These are phyloP conservation scores for Aulostomus chinensis DNA, from an alignment of 2,797 vertebrate species.

Conservation along the genomic window DNA sequence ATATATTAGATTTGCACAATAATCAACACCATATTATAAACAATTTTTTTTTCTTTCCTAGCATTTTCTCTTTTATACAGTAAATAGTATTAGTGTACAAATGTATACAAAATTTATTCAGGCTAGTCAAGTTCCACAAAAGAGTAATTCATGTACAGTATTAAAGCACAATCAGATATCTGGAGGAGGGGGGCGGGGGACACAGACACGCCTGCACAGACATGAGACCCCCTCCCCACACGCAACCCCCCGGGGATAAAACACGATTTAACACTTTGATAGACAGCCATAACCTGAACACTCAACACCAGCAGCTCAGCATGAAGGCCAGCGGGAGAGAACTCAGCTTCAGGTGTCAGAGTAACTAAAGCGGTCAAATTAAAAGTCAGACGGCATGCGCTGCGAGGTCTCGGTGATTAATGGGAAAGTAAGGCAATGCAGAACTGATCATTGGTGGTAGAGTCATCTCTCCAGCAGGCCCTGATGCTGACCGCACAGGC, in stretches of 20 bases:
- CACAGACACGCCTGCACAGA: slow-evolving; percentile 78
- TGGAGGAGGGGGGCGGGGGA: slow-evolving; percentile 44
- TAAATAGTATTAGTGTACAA: slow-evolving; percentile 96
- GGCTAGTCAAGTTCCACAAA: slow-evolving; percentile 95
- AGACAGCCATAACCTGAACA: slow-evolving; percentile 81
- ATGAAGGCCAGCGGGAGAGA: slow-evolving; percentile 55
- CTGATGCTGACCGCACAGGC: slow-evolving; percentile 42
- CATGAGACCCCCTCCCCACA: slow-evolving; percentile 71
- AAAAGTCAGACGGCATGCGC: slow-evolving; percentile 1
- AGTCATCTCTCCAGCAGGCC: slow-evolving; percentile 65
- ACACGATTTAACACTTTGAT: slow-evolving; percentile 83
- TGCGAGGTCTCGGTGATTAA: slow-evolving; percentile 24
- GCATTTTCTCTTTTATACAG: slow-evolving; percentile 80
- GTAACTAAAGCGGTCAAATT: not conserved
- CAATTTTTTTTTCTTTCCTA: slow-evolving; percentile 72
- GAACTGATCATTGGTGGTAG: slow-evolving; percentile 31
- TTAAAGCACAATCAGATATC: slow-evolving; percentile 90
- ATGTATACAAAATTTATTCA: slow-evolving; percentile 98
- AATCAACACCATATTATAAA: slow-evolving; percentile 98
- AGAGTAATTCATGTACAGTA: slow-evolving; percentile 85
- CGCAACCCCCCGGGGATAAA: slow-evolving; percentile 72
- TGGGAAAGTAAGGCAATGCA: slow-evolving; percentile 59
- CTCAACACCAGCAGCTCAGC: slow-evolving; percentile 56
- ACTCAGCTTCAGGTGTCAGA: slow-evolving; percentile 13
- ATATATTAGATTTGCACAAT: slow-evolving; percentile 98